Base-by-base conservation (phyloP, 2,888 invertebrate species). In the Lumbricus terrestris region DNA sequence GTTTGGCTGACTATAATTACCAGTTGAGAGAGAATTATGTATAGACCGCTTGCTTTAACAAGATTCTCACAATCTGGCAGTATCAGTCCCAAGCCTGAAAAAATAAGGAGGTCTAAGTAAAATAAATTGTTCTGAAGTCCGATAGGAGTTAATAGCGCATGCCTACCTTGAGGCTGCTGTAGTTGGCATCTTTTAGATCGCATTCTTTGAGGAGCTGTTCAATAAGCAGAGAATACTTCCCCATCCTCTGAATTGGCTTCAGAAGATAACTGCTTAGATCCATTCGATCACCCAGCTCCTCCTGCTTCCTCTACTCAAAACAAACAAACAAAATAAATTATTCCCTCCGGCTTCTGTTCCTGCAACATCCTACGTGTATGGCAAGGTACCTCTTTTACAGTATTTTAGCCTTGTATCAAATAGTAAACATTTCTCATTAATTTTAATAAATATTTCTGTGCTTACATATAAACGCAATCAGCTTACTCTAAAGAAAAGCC, bases 221-320 rank as follows among this genome's bases (percentile, higher is more conserved):
- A 93, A 98, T 95, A 90, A 98, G 96, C 92, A 98, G 95, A 88
- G 98, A 98, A 94, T 98, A 98, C 95, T 98, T 97, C 90, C 98
- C 98, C 97, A 98, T 97, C 93, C 98, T 96, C 95, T 98, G 98
- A 6, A 98, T 98, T 6, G 98, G 98, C 95, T 98, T 98, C 93
- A 98, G 95, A 91, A 98, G 96, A 95, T 98, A 98, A 94, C 98
- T 98, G 35, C 98, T 97, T 93, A 98, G 96, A 95, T 98, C 98
- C 97, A 98, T 97, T 95, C 97, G 97, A 95, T 98, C 98, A 90
- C 97, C 97, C 93, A 98, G 96, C 95, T 98, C 97, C 93, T 97
- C 94, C 96, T 98, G 98, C 95, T 97, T 98, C 93, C 96, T 96
- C 97, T 98, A 96, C n/a, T 69, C 69, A 69, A 29, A 69, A 69